Evolutionary conservation across 2,113 vertebrate species (phyloP).

Genomic region (Pteronura brasiliensis): DNA sequence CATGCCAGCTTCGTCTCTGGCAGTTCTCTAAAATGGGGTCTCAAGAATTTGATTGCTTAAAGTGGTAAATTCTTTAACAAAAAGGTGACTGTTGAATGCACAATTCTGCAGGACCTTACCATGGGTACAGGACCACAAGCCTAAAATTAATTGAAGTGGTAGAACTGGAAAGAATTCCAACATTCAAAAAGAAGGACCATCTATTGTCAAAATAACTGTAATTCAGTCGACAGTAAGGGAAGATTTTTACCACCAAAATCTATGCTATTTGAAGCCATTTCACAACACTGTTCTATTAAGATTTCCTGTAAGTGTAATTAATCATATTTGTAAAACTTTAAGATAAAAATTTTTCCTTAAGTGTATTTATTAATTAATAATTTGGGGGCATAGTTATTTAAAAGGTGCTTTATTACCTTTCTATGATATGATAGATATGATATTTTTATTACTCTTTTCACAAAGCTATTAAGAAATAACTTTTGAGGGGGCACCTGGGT

Average conservation of each 20-base stretch:
- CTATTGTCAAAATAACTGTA: slow-evolving; percentile 26
- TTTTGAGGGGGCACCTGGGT: background rate
- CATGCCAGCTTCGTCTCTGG: background rate
- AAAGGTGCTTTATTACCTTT: background rate
- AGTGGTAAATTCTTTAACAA: background rate
- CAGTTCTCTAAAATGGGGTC: background rate
- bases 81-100: background rate
- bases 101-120: background rate
- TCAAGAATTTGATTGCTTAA: background rate
- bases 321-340: background rate
- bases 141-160: background rate
- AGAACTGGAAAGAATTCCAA: background rate
- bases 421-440: background rate
- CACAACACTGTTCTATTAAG: background rate
- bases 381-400: background rate
- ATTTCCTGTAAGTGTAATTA: background rate
- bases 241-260: background rate
- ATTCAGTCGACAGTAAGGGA: background rate
- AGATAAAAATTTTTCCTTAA: background rate
- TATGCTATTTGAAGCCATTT: background rate
- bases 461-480: background rate
- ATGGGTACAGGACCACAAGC: background rate
- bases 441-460: background rate
- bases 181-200: background rate
- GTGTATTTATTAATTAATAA: background rate